A percentile compares a stretch with the other conserved stretches of the same genome.
phyloP scores from a whole-genome alignment of 2,113 vertebrate species.

The Campylomormyrus numenius region DNA sequence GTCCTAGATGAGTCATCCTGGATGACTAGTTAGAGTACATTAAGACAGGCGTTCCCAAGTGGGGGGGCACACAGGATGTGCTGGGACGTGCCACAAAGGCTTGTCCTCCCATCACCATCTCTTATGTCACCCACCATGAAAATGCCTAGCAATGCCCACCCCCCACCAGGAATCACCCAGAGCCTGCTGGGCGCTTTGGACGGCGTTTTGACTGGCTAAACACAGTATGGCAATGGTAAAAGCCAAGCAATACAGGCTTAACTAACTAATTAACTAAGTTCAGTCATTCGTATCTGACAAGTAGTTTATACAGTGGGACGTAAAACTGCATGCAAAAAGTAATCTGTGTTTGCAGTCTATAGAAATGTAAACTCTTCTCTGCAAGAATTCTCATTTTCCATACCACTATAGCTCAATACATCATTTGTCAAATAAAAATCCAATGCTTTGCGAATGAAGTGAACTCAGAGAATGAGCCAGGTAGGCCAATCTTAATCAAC shows the following conservation, averaged over 20 bases:
- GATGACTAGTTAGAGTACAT: neutral
- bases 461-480: neutral
- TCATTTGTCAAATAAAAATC: neutral
- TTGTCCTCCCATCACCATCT: neutral
- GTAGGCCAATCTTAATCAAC: neutral
- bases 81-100: neutral
- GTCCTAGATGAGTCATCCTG: neutral
- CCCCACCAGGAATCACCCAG: neutral
- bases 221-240: neutral
- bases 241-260: neutral
- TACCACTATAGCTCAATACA: neutral
- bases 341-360: neutral
- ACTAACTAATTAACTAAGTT: neutral
- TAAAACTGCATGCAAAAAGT: neutral
- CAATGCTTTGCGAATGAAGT: neutral
- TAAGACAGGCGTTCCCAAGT: neutral
- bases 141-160: neutral
- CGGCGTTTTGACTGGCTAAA: neutral
- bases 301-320: neutral
- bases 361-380: neutral
- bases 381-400: neutral
- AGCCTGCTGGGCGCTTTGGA: neutral
- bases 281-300: neutral
- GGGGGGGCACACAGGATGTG: neutral
- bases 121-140: neutral